Conservation (phyloP, 2,888 invertebrate genomes). For the Leptinotarsa haldemani region DNA sequence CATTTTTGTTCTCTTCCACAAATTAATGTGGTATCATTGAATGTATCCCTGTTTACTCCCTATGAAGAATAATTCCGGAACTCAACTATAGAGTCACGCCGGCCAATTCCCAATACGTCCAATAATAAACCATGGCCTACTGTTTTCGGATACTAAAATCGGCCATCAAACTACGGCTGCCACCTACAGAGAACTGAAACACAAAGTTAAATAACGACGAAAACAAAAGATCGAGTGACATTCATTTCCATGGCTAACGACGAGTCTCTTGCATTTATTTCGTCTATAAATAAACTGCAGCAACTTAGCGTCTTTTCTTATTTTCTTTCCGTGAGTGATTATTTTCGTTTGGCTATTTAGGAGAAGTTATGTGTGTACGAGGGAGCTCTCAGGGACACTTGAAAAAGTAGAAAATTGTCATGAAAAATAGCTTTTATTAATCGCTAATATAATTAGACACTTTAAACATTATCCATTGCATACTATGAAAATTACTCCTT, state of each 20-base stretch:
- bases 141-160: slow-evolving; percentile 8
- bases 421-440: no score
- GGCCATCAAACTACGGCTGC: slow-evolving; percentile 4
- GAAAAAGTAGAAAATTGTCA: no score
- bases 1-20: no score
- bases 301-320: slow-evolving; percentile 1
- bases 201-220: slow-evolving; percentile 13
- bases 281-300: slow-evolving; percentile 7
- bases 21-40: no score
- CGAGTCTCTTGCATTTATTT: slow-evolving; percentile 9
- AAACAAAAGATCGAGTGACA: slow-evolving; percentile 18
- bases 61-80: background rate
- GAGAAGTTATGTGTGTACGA: background rate
- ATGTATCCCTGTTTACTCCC: background rate
- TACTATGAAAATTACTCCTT: no score
- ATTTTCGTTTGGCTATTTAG: slow-evolving; percentile 1
- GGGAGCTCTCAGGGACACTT: background rate
- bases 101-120: background rate
- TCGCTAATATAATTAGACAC: no score
- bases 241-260: slow-evolving; percentile 18
- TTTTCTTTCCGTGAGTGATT: background rate
- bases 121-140: slow-evolving; percentile 10
- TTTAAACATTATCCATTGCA: no score
- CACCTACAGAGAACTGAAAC: slow-evolving; percentile 17
- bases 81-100: background rate